Evolutionary conservation across 2,888 invertebrate species (phyloP).

Genomic region (Caenorhabditis sp.): DNA sequence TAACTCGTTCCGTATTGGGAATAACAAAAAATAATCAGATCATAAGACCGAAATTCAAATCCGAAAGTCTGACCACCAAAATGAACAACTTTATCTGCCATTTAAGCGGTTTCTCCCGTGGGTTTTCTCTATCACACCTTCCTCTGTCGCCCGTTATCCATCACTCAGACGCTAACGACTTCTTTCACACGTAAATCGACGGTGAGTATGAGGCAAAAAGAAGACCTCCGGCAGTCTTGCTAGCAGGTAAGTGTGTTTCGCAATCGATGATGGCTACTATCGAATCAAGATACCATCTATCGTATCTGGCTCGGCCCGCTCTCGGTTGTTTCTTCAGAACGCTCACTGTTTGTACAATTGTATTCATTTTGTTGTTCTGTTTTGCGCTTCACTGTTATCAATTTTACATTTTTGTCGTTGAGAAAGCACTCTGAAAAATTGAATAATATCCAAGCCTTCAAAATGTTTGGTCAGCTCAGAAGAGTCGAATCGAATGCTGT

Average conservation of each 20-base stretch:
- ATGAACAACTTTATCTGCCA: not conserved
- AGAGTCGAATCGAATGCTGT: no score
- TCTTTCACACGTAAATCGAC: conserved; percentile 35
- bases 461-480: no score
- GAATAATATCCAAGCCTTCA: no score
- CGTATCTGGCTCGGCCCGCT: conserved; percentile 22
- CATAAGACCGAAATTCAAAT: conserved; percentile 13
- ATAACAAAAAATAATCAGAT: conserved; percentile 10
- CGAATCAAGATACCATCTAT: conserved; percentile 31
- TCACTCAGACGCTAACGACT: conserved; percentile 35
- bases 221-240: not conserved
- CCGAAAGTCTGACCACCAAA: not conserved
- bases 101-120: not conserved
- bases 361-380: conserved; percentile 11
- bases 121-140: not conserved
- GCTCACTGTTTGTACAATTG: conserved; percentile 22
- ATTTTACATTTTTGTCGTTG: no score
- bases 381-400: not conserved
- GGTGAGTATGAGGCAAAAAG: conserved; percentile 5
- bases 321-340: no score
- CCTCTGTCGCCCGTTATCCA: conserved; percentile 26
- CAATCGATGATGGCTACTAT: conserved; percentile 25
- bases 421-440: no score
- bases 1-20: not conserved
- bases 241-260: conserved; percentile 23